A percentile compares a stretch with the other conserved stretches of the same genome.
Conservation (phyloP, 2,113 vertebrate species). For the Psammodynastes pulverulentus region DNA sequence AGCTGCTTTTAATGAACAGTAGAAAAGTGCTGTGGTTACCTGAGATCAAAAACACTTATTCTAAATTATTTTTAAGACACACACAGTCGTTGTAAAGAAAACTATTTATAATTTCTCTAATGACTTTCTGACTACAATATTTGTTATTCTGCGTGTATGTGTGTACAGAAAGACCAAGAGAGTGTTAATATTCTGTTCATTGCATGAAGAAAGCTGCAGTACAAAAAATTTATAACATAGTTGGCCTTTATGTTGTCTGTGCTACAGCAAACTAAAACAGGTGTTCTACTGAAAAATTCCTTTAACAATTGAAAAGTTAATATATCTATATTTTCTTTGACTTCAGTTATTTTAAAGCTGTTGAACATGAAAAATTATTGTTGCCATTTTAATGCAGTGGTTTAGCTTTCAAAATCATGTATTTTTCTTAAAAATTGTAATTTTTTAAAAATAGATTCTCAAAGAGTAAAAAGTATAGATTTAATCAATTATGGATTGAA, state of each 20-base stretch:
- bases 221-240: background rate
- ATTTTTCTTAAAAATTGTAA: conserved; percentile 51
- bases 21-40: background rate
- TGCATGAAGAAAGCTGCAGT: background rate
- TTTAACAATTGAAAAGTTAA: conserved; percentile 19
- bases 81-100: background rate
- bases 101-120: background rate
- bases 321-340: conserved; percentile 57
- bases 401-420: conserved; percentile 58
- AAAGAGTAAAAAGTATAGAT: conserved; percentile 38
- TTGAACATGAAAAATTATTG: conserved; percentile 48
- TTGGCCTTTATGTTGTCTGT: background rate
- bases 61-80: background rate
- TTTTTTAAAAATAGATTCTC: conserved; percentile 57
- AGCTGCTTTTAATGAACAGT: background rate
- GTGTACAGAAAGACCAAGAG: background rate
- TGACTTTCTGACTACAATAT: background rate
- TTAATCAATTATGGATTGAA: conserved; percentile 35
- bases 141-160: background rate
- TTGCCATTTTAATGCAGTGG: conserved; percentile 57
- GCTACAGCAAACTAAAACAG: background rate
- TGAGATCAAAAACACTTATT: background rate
- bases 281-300: background rate
- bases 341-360: conserved; percentile 60
- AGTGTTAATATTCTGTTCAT: background rate